These are phyloP conservation scores for Hiodon alosoides DNA, from an alignment of 2,113 vertebrate species.

Conservation along the genomic window DNA sequence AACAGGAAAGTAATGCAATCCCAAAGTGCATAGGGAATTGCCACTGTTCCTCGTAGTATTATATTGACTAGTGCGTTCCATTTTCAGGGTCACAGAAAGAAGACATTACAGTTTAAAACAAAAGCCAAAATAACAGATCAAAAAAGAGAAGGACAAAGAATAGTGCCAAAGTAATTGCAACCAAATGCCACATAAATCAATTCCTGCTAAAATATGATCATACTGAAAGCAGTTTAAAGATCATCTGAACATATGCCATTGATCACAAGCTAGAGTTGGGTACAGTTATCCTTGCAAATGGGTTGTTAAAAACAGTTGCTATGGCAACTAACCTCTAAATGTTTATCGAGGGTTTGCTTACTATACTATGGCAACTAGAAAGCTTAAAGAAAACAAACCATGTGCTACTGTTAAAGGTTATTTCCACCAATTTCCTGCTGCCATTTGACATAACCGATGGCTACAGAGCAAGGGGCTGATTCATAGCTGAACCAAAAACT, in stretches of 20 bases:
- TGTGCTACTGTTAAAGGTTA: slow-evolving; percentile 33
- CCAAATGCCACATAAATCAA: neutral
- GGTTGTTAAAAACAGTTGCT: slow-evolving; percentile 41
- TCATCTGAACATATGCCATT: slow-evolving; percentile 27
- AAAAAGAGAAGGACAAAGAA: too few species aligned
- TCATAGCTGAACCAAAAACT: slow-evolving; percentile 4
- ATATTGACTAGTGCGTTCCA: too few species aligned
- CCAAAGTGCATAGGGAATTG: too few species aligned
- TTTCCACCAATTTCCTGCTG: slow-evolving; percentile 32
- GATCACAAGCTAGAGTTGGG: slow-evolving; percentile 28
- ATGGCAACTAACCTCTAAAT: slow-evolving; percentile 44
- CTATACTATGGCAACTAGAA: slow-evolving; percentile 50
- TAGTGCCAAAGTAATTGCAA: too few species aligned
- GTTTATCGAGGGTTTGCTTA: slow-evolving; percentile 45
- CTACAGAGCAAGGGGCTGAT: neutral
- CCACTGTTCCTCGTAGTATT: too few species aligned
- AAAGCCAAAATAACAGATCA: too few species aligned
- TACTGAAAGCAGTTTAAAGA: slow-evolving; percentile 3
- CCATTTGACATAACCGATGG: neutral
- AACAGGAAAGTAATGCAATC: too few species aligned
- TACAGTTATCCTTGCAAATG: slow-evolving; percentile 21
- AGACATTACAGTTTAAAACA: too few species aligned
- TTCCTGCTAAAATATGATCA: neutral
- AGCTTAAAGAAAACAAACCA: slow-evolving; percentile 55
- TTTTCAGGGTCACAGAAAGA: too few species aligned